Evolutionary conservation across 1,140 invertebrate species (phyloP), one percentile per base, ranked within the genome.

Genomic region (Sarcophaga bullata): DNA sequence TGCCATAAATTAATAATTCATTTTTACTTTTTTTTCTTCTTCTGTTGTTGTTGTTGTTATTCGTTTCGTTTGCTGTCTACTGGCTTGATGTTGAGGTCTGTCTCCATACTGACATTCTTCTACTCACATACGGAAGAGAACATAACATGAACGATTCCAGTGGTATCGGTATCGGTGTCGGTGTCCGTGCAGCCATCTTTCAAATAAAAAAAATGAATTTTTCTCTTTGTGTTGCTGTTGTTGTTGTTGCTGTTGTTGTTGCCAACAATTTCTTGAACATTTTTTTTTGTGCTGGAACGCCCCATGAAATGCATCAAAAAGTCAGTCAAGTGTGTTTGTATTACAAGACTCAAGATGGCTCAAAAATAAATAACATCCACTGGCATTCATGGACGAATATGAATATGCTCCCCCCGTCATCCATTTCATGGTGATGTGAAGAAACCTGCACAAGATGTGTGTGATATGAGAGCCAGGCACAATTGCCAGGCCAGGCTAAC

Each of bases 1-100:
- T 68, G 62, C 62, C 62, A 68, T 68, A 68, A 68, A 68, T 68
- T 68, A 68, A 68, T 68, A 68, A 68, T 68, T 68, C 62, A 68
- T 68, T 68, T 68, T 68, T 19, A n/a, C 1, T 37, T 37, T 1
- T 37, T 37, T 62, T 62, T 15, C 15, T 58, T 6, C 54, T 58
- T 1, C 4, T 37, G 25, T 37, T 37, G 25, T 37, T 37, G 25
- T 37, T 37, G 25, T 37, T 37, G 25, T 37, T 37, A 4, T 37
- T 37, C 25, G 25, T 37, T 37, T 37, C 25, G 25, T 37, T 37
- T 37, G 25, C 25, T 37, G 25, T 37, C 25, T 37, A 37, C 25
- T 2, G 1, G 25, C 25, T 37, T 37, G 25, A 37, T 37, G 25
- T 37, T 37, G 25, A 37, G 25, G 25, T 37, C 25, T 37, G 25